phyloP scores from a whole-genome alignment of 2,888 invertebrate genomes.

The Silvanus unidentatus region DNA sequence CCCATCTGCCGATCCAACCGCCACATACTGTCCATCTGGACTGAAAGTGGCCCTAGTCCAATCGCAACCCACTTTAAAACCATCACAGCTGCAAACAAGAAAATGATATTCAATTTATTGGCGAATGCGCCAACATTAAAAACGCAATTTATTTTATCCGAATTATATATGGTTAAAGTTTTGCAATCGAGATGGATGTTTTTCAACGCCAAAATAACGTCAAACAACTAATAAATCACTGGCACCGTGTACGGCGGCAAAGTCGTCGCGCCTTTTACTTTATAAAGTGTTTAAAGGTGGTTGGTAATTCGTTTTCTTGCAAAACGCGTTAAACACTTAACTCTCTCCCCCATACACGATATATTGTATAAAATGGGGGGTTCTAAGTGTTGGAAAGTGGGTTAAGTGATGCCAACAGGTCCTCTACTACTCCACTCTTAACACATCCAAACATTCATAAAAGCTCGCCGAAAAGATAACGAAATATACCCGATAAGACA shows the following conservation, averaged over 20 bases:
- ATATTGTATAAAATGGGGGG: neutral
- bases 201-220: constrained; percentile 22
- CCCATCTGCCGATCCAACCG: constrained; percentile 91
- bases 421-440: constrained; percentile 10
- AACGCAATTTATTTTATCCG: too few relatives aligned
- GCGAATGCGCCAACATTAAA: constrained; percentile 1
- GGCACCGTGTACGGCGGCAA: too few relatives aligned
- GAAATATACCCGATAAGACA: constrained; percentile 23
- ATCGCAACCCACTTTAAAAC: constrained; percentile 93
- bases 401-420: constrained; percentile 38
- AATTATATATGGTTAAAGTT: constrained; percentile 1
- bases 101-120: neutral
- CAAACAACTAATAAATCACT: constrained; percentile 26
- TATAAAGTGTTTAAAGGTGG: constrained; percentile 4
- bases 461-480: constrained; percentile 11
- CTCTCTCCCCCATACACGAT: constrained; percentile 12
- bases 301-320: constrained; percentile 26
- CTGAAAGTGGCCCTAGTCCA: constrained; percentile 91
- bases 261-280: too few relatives aligned
- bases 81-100: constrained; percentile 68
- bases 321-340: constrained; percentile 28
- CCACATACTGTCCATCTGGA: constrained; percentile 80
- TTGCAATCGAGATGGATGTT: constrained; percentile 10
- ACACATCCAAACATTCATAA: too few relatives aligned
- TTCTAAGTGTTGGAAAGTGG: constrained; percentile 23